Evolutionary conservation across 2,888 invertebrate genomes (phyloP).

Genomic region (Phytoseiulus persimilis): DNA sequence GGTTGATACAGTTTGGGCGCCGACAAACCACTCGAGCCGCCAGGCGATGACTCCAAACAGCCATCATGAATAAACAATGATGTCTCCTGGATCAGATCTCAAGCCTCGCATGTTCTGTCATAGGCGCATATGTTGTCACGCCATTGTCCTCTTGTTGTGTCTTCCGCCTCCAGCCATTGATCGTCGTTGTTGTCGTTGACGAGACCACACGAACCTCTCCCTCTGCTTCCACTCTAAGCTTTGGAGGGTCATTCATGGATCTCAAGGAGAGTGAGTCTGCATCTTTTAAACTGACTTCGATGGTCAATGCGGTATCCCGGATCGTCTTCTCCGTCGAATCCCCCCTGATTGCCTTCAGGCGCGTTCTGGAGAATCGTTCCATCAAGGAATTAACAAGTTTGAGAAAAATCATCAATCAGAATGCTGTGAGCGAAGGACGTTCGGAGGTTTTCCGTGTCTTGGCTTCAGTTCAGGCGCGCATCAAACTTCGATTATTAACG

Average conservation of each 20-base stretch:
- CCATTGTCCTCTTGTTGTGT: not conserved
- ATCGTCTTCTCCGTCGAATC: too few species aligned
- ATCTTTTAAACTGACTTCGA: too few species aligned
- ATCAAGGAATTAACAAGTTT: not conserved
- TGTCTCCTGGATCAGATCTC: not conserved
- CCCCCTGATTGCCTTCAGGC: too few species aligned
- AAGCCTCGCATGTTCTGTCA: not conserved
- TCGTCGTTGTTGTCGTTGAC: not conserved
- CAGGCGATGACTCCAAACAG: not conserved
- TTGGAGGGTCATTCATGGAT: not conserved
- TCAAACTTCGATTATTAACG: too few species aligned
- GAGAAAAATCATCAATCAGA: not conserved
- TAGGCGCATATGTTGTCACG: not conserved
- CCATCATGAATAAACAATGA: not conserved
- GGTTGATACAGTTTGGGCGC: not conserved
- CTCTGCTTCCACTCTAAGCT: not conserved
- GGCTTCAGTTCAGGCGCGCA: not conserved
- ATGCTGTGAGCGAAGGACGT: not conserved
- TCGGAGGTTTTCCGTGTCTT: not conserved
- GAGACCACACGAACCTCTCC: not conserved
- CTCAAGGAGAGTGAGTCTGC: too few species aligned
- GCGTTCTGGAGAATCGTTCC: not conserved
- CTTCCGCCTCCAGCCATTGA: not conserved
- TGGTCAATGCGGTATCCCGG: too few species aligned
- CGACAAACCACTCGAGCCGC: not conserved